phyloP scores from a whole-genome alignment of 2,797 vertebrate genomes.

The Lagocephalus sceleratus region DNA sequence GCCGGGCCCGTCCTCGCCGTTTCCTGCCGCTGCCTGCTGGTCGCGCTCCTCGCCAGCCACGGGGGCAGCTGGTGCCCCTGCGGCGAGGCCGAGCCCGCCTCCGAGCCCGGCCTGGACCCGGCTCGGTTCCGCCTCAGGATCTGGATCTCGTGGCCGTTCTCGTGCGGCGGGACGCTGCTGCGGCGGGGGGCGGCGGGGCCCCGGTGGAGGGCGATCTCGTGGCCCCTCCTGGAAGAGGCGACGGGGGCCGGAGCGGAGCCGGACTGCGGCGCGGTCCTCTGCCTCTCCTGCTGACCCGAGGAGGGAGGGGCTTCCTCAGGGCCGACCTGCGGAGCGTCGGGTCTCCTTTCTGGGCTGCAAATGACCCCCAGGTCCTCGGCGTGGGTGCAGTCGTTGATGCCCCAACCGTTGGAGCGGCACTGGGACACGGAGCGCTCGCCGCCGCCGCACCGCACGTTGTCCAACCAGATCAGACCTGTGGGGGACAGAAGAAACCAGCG shows the following conservation, averaged over 20 bases:
- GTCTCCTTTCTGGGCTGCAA: conserved; percentile 72
- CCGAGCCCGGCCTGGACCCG: conserved; percentile 26
- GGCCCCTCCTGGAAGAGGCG: conserved; percentile 57
- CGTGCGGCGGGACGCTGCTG: conserved; percentile 46
- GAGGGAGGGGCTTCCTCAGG: conserved; percentile 30
- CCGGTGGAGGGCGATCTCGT: conserved; percentile 76
- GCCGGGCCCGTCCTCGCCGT: conserved; percentile 18
- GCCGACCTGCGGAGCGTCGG: conserved; percentile 28
- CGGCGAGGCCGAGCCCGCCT: conserved; percentile 34
- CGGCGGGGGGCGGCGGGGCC: conserved; percentile 42
- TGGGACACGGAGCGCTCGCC: conserved; percentile 82
- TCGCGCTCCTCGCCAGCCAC: conserved; percentile 54
- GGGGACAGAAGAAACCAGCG: background rate
- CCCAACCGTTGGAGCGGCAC: conserved; percentile 92
- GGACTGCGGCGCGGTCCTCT: conserved; percentile 31
- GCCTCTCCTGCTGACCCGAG: conserved; percentile 29
- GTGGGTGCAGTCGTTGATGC: conserved; percentile 89
- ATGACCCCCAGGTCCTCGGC: conserved; percentile 89
- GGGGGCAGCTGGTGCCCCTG: conserved; percentile 70
- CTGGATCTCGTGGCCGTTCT: conserved; percentile 70
- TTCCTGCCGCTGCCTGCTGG: conserved; percentile 62
- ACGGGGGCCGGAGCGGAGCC: conserved; percentile 12
- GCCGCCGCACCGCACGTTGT: conserved; percentile 88
- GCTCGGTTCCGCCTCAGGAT: conserved; percentile 56
- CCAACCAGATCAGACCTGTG: conserved; percentile 91